Conservation (phyloP, 2,888 invertebrate genomes). For the Asteroscopus sphinx region DNA sequence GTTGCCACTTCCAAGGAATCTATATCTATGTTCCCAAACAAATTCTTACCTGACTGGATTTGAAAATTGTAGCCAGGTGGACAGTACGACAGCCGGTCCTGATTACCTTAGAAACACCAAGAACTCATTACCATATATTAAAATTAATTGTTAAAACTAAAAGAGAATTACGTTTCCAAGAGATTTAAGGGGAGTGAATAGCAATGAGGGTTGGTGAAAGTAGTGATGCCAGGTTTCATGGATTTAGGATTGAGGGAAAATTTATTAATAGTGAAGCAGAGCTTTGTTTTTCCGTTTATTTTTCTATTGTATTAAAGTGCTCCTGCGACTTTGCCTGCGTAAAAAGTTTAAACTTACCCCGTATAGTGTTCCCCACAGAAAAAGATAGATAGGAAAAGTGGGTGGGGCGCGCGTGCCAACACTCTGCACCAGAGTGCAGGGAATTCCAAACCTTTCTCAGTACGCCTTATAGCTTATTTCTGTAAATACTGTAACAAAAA, state of each 20-base stretch:
- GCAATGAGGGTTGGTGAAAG: constrained; percentile 30
- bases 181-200: constrained; percentile 57
- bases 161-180: constrained; percentile 64
- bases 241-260: background rate
- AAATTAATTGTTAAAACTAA: constrained; percentile 78
- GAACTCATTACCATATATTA: constrained; percentile 81
- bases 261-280: no score
- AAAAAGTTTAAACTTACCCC: no score
- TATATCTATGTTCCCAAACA: constrained; percentile 29
- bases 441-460: no score
- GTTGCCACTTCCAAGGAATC: constrained; percentile 21
- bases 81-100: constrained; percentile 66
- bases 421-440: no score
- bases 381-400: no score
- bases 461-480: no score
- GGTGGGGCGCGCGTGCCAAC: no score
- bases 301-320: no score
- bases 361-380: no score
- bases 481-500: no score
- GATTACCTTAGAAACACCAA: constrained; percentile 65
- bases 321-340: no score
- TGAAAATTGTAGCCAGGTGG: constrained; percentile 60
- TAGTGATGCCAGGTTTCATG: constrained; percentile 3
- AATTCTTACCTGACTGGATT: constrained; percentile 50
- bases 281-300: no score